Percentiles rank a stretch among this genome's conserved stretches.
Conservation (phyloP, 2,113 vertebrate species). For the Stigmatopora argus region DNA sequence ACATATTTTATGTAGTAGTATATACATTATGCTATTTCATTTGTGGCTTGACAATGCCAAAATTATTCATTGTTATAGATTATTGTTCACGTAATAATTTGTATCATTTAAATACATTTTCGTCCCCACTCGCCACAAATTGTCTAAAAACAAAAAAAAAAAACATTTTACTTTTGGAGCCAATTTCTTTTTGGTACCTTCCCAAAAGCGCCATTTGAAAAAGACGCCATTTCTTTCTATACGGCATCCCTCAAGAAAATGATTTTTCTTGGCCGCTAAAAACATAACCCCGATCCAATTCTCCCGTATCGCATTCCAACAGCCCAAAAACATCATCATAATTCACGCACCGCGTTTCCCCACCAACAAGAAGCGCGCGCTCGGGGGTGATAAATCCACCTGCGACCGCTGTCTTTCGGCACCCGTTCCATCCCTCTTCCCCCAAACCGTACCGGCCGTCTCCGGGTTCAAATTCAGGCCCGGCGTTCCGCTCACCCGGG, state of each 20-base stretch:
- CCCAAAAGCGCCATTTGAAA: no score
- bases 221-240: no score
- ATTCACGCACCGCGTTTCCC: not conserved
- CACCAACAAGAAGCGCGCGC: not conserved
- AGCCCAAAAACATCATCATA: not conserved
- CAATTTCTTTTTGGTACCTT: no score
- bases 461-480: slow-evolving; percentile 3
- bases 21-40: no score
- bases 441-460: slow-evolving; percentile 2
- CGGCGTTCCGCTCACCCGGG: slow-evolving; percentile 15
- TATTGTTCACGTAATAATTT: no score
- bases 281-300: not conserved
- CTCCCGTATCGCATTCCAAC: not conserved
- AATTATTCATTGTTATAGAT: no score
- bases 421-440: slow-evolving; percentile 10
- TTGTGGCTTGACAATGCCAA: no score
- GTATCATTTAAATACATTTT: no score
- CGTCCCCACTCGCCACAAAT: no score
- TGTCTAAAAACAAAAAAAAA: no score
- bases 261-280: not conserved
- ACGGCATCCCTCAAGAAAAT: not conserved
- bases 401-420: not conserved
- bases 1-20: no score
- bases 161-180: no score
- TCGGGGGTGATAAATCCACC: not conserved